Conservation (phyloP, 2,888 invertebrate species). For the Hyppa rectilinea region DNA sequence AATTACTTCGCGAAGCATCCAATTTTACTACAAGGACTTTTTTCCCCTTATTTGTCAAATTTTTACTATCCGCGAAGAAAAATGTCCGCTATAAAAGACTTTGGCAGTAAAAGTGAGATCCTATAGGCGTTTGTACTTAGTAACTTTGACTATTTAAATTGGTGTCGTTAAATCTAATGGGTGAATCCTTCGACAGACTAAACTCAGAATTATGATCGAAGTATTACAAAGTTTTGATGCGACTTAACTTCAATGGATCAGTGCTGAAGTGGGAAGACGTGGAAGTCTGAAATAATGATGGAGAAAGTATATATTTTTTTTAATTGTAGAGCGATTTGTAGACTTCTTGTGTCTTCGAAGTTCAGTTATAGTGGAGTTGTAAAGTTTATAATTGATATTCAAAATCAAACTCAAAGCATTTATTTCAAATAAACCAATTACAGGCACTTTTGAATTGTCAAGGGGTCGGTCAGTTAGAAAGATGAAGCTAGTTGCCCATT, state of each 20-base stretch:
- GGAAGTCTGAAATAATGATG: not conserved
- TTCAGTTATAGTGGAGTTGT: not conserved
- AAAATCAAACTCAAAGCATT: too few relatives aligned
- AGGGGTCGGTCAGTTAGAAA: too few relatives aligned
- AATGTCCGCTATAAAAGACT: conserved; percentile 50
- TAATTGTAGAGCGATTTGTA: not conserved
- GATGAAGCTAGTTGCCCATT: too few relatives aligned
- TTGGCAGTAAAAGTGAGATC: conserved; percentile 44
- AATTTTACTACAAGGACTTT: conserved; percentile 25
- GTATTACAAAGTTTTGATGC: conserved; percentile 15
- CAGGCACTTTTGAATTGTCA: too few relatives aligned
- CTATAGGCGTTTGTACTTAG: conserved; percentile 29
- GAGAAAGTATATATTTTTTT: not conserved
- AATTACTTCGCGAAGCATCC: conserved; percentile 30
- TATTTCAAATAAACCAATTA: too few relatives aligned
- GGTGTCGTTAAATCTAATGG: conserved; percentile 27
- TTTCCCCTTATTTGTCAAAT: conserved; percentile 40
- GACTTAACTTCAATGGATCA: not conserved
- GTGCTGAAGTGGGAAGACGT: not conserved
- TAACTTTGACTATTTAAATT: conserved; percentile 30
- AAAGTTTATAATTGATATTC: too few relatives aligned
- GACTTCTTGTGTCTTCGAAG: not conserved
- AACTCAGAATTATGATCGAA: conserved; percentile 5
- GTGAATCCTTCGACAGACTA: conserved; percentile 5
- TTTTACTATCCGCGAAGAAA: conserved; percentile 48